Conservation (phyloP, 2,888 invertebrate genomes). For the Drosophila ustulata region DNA sequence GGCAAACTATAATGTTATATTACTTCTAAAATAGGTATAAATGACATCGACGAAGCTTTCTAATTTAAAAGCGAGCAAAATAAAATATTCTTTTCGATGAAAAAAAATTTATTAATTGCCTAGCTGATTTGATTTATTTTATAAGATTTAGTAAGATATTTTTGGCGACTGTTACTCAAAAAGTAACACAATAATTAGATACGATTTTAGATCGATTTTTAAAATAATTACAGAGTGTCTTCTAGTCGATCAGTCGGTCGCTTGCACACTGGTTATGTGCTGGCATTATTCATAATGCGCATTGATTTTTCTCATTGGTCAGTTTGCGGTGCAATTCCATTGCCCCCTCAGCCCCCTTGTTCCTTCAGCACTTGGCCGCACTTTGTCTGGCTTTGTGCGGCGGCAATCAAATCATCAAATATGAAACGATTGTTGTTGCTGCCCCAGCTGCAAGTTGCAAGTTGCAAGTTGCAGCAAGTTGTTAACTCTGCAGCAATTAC, state of each 20-base stretch:
- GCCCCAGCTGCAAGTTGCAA: neutral
- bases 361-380: neutral
- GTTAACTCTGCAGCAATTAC: slow-evolving; percentile 33
- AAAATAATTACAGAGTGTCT: neutral
- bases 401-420: slow-evolving; percentile 46
- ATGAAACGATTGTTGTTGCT: slow-evolving; percentile 5
- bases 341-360: neutral
- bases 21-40: too few relatives aligned
- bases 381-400: neutral
- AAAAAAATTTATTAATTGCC: too few relatives aligned
- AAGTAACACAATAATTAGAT: too few relatives aligned
- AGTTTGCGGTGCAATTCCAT: slow-evolving; percentile 9
- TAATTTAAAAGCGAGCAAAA: too few relatives aligned
- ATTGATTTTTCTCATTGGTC: slow-evolving; percentile 48
- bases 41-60: too few relatives aligned
- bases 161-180: too few relatives aligned
- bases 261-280: neutral
- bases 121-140: too few relatives aligned
- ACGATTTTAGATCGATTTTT: too few relatives aligned
- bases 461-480: slow-evolving; percentile 25
- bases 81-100: too few relatives aligned
- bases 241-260: neutral
- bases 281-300: slow-evolving; percentile 35
- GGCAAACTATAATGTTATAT: too few relatives aligned
- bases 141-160: too few relatives aligned